phyloP scores from a whole-genome alignment of 2,797 vertebrate genomes.

The Coendou prehensilis region DNA sequence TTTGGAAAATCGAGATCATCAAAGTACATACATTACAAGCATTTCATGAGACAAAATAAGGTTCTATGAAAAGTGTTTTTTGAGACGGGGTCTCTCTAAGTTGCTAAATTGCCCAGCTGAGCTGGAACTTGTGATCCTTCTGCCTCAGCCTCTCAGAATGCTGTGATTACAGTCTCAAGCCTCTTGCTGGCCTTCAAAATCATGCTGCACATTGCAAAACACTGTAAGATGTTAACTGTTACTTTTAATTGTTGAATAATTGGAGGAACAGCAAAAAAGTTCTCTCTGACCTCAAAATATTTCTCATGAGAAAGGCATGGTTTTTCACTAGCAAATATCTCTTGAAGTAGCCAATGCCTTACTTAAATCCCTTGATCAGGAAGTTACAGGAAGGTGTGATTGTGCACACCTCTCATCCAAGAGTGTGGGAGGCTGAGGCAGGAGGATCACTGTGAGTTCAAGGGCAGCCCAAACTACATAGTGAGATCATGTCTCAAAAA shows the following conservation, averaged over 20 bases:
- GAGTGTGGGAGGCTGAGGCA: background rate
- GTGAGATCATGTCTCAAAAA: background rate
- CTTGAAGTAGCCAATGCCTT: background rate
- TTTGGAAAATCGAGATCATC: background rate
- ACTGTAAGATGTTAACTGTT: background rate
- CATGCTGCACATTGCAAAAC: background rate
- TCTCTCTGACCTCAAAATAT: background rate
- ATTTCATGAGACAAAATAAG: background rate
- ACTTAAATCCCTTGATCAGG: no score
- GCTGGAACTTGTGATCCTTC: background rate
- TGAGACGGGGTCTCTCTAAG: background rate
- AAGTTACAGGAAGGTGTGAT: background rate
- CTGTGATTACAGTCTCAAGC: background rate
- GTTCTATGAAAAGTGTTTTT: background rate
- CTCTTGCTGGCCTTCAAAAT: background rate
- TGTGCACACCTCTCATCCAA: background rate
- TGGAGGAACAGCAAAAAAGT: background rate
- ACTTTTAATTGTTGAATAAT: background rate
- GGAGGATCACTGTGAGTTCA: background rate
- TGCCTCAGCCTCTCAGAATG: background rate
- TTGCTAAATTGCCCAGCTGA: background rate
- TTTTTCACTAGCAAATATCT: background rate
- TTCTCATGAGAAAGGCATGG: background rate
- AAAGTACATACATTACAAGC: background rate
- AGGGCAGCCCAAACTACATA: background rate